Evolutionary conservation across 2,888 invertebrate species (phyloP).

Genomic region (Cecidostiba fungosa): DNA sequence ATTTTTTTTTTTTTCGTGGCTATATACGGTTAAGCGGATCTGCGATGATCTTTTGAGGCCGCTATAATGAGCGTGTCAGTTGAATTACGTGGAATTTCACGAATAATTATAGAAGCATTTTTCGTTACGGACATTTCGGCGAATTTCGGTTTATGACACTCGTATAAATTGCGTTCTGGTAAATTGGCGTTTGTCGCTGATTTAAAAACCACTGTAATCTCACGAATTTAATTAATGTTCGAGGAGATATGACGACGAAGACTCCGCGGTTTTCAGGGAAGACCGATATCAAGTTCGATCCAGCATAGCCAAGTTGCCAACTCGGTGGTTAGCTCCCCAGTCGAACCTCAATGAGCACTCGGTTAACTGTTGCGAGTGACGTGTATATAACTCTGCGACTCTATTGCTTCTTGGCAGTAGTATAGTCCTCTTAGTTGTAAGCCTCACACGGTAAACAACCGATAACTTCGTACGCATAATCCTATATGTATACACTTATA

Average conservation of each 20-base stretch:
- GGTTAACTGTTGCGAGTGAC: slow-evolving; percentile 41
- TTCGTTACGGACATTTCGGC: not conserved
- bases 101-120: not conserved
- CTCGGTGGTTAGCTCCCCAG: slow-evolving; percentile 24
- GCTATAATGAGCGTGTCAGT: not conserved
- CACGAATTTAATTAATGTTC: not conserved
- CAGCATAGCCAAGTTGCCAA: slow-evolving; percentile 37
- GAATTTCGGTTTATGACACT: not conserved
- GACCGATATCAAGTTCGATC: slow-evolving; percentile 59
- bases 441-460: not conserved
- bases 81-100: not conserved
- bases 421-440: not conserved
- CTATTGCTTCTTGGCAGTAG: not conserved
- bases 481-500: not conserved
- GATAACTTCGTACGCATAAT: not conserved
- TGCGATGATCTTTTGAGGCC: not conserved
- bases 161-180: too few species aligned
- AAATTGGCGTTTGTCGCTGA: too few species aligned
- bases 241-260: slow-evolving; percentile 30
- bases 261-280: slow-evolving; percentile 45
- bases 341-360: slow-evolving; percentile 35
- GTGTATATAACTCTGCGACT: not conserved
- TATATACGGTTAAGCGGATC: not conserved
- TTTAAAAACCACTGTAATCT: too few species aligned
- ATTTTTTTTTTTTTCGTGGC: not conserved